phyloP scores from a whole-genome alignment of 2,113 vertebrate species.

The Pithys albifrons region DNA sequence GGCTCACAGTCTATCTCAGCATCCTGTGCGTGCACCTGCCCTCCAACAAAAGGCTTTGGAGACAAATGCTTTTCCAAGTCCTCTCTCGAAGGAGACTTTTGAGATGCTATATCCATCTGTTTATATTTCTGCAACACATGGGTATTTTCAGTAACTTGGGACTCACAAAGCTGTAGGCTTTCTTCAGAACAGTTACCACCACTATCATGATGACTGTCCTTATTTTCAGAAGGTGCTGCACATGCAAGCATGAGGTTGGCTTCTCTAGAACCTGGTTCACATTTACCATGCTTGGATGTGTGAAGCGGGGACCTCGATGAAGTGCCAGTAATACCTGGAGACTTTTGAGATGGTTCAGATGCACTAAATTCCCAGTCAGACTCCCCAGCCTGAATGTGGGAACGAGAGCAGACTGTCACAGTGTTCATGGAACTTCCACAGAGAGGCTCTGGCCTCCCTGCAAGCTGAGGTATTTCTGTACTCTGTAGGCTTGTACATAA shows the following conservation, averaged over 20 bases:
- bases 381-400: rapidly evolving
- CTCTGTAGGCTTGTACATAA: not conserved
- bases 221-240: not conserved
- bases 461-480: not conserved
- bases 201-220: not conserved
- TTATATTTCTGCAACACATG: not conserved
- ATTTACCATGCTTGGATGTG: not conserved
- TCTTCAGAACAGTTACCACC: not conserved
- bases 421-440: rapidly evolving
- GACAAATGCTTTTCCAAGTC: not conserved
- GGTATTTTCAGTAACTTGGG: not conserved
- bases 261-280: not conserved
- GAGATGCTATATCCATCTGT: not conserved
- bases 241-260: not conserved
- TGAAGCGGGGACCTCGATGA: not conserved
- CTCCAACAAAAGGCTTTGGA: not conserved
- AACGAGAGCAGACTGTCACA: not conserved
- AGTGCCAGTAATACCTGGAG: not conserved
- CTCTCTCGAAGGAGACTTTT: not conserved
- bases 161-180: not conserved
- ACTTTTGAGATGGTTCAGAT: not conserved
- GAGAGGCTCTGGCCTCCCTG: not conserved
- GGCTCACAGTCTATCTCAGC: conserved; percentile 27
- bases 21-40: not conserved
- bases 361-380: not conserved